phyloP scores from a whole-genome alignment of 1,140 invertebrate genomes.

The Anagrus nilaparvatae region DNA sequence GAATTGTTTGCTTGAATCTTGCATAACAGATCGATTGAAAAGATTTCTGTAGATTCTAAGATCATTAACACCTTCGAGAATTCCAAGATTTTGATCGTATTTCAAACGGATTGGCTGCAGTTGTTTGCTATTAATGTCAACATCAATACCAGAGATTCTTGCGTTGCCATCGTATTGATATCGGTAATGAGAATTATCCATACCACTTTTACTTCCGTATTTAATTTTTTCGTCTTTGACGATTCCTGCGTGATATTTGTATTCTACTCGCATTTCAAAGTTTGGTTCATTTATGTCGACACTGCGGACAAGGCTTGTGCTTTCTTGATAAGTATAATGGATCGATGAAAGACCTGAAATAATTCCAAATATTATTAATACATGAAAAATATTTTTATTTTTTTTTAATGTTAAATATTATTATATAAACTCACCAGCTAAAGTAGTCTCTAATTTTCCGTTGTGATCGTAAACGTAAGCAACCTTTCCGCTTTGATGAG shows the following conservation, averaged over 20 bases:
- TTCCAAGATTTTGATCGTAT: conserved; percentile 79
- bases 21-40: conserved; percentile 79
- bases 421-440: conserved; percentile 52
- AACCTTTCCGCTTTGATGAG: conserved; percentile 80
- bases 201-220: conserved; percentile 70
- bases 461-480: conserved; percentile 78
- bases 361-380: conserved; percentile 9
- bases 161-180: conserved; percentile 83
- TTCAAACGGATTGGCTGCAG: conserved; percentile 61
- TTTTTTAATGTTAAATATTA: not conserved
- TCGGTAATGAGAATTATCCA: conserved; percentile 78
- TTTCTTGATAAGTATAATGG: conserved; percentile 79
- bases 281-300: conserved; percentile 76
- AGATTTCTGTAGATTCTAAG: conserved; percentile 73
- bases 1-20: conserved; percentile 79
- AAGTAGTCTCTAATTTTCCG: conserved; percentile 70
- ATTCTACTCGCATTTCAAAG: conserved; percentile 78
- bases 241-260: conserved; percentile 82
- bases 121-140: conserved; percentile 76
- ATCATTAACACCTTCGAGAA: conserved; percentile 74
- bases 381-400: not conserved
- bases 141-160: conserved; percentile 72
- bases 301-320: conserved; percentile 70
- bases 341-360: conserved; percentile 66
- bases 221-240: conserved; percentile 79